Evolutionary conservation across 2,113 vertebrate species (phyloP), one percentile per base, ranked within the genome.

Genomic region (Lota lota): DNA sequence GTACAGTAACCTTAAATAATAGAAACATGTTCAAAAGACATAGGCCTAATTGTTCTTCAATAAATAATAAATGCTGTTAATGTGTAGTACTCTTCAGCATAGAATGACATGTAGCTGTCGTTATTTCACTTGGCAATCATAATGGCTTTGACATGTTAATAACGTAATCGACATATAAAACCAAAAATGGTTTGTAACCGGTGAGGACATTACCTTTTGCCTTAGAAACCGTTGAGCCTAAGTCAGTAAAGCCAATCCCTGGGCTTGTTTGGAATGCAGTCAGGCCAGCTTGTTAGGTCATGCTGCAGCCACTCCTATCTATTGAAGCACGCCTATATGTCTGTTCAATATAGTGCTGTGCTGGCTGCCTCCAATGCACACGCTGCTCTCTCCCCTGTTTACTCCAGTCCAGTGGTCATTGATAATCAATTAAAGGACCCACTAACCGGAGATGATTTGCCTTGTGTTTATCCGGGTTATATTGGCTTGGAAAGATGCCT

Each of bases 201-300:
- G 7, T 47, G 40, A 47, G 40, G 53, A 56, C 53, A 3, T 2
- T 56, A n/a, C 53, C 53, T 56, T 56, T 56, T 56, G 53, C 16
- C 8, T 56, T 47, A 11, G 53, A 56, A 17, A n/a, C 16, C 18
- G 53, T 56, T 56, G 5, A 18, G 53, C 16, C 5, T 56, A 18
- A 56, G 53, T n/a, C 16, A 56, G n/a, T 68, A 79, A 75, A 77
- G 63, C 67, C 16, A 74, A 79, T 66, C 66, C 53, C 71, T 59
- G 73, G n/a, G 11, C 51, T 78, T 69, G 17, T 57, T 56, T 80
- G 81, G 87, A 90, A 90, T 88, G 88, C 73, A 3, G 77, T 78
- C 64, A 51, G 74, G 69, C 86, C 68, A 75, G 88, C 77, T 67
- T 75, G 77, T 81, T 79, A 36, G 75, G 63, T 86, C 78, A 69